Evolutionary conservation across 2,888 invertebrate genomes (phyloP), one percentile per base, ranked within the genome.

Genomic region (Glaucopsyche alexis): DNA sequence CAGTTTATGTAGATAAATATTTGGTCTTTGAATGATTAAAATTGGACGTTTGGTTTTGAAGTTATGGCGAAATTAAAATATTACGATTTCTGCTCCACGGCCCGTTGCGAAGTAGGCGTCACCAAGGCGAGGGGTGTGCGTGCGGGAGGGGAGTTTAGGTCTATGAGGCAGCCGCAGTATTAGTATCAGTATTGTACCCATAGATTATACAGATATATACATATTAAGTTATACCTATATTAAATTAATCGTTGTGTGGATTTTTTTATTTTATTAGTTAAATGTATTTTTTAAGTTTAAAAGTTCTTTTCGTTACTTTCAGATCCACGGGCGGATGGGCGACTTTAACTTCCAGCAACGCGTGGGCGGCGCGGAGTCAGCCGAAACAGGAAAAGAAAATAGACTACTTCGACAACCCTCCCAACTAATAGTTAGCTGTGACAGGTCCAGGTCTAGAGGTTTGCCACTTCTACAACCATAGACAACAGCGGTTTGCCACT

Each of bases 381-480:
- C 77, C 79, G 16, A 78, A 76, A 66, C 79, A 78, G 40, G 78
- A 76, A 67, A 77, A 76, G 38, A 80, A 74, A 55, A 89, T 93
- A 74, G 93, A 93, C 83, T 93, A 93, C 83, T 93, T 93, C 83
- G 93, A 93, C 82, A 91, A 91, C 81, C 93, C 93, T 74, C 93
- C 93, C 3, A 49, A 49, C 49, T 69, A 49, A 29, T 29, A 49
- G 16, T 13, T 29, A 13, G 14, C 0, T 13, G 29, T 14, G 7
- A 67, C 16, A 4, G 47, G 47, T 69, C 1, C 16, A 45, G 13
- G 67, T 16, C 14, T 14, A 49, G 49, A 49, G 9, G 49, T 49
- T 49, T 49, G 14, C 9, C 49, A 49, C 11, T 19, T 19, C 40
- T 5, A 55, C n/a, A 16, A 52, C 7, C 16, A 50, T 50, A 50